Evolutionary conservation across 2,797 vertebrate genomes (phyloP).

Genomic region (Masticophis lateralis): DNA sequence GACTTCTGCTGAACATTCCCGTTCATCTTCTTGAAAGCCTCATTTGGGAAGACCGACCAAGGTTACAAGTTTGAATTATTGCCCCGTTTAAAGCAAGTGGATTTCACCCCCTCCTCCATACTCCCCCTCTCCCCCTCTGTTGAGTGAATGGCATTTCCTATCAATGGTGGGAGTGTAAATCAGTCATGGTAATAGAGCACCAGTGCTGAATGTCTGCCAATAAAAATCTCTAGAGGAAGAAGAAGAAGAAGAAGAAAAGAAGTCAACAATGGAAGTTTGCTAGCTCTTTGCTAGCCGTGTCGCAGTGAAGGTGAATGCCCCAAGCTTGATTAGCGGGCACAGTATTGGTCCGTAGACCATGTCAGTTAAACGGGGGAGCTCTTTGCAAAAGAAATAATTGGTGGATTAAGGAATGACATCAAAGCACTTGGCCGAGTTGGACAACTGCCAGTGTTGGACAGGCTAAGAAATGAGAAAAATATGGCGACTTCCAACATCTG

Average conservation of each 20-base stretch:
- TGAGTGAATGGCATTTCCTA: constrained; percentile 20
- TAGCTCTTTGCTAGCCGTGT: constrained; percentile 40
- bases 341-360: constrained; percentile 40
- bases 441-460: constrained; percentile 28
- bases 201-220: background rate
- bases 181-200: background rate
- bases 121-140: background rate
- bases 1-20: background rate
- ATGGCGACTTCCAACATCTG: background rate
- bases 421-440: constrained; percentile 49
- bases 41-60: constrained; percentile 1
- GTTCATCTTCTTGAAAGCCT: constrained; percentile 9
- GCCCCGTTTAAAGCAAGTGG: constrained; percentile 1
- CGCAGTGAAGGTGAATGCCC: constrained; percentile 54
- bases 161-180: constrained; percentile 24
- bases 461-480: constrained; percentile 23
- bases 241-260: background rate
- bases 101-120: background rate
- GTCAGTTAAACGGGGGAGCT: constrained; percentile 43
- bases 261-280: background rate
- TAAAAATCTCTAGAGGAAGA: background rate
- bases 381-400: constrained; percentile 28
- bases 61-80: constrained; percentile 25
- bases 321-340: constrained; percentile 43
- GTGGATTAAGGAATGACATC: constrained; percentile 12